Evolutionary conservation across 2,888 invertebrate species (phyloP).

Genomic region (Geotrupes spiniger): DNA sequence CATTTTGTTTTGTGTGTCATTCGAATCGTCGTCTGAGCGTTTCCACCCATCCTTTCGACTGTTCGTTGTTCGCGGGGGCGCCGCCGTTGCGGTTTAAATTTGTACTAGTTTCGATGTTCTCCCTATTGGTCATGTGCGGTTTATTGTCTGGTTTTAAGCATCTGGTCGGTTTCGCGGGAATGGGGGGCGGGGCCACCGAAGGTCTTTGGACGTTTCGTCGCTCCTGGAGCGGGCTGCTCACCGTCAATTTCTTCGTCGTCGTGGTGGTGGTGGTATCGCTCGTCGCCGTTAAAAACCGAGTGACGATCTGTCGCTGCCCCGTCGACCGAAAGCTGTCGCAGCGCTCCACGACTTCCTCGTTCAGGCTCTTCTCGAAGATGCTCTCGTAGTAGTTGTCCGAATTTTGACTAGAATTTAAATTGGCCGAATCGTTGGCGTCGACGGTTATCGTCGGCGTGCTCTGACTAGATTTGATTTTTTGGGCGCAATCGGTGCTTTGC

Average conservation of each 20-base stretch:
- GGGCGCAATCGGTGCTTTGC: slow-evolving; percentile 31
- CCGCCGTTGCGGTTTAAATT: slow-evolving; percentile 3
- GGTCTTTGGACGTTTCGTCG: slow-evolving; percentile 33
- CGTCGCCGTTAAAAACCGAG: neutral
- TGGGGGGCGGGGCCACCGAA: slow-evolving; percentile 61
- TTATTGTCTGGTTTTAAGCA: slow-evolving; percentile 25
- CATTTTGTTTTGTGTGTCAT: slow-evolving; percentile 43
- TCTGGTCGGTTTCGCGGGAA: slow-evolving; percentile 59
- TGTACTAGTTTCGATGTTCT: neutral
- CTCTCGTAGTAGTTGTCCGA: slow-evolving; percentile 47
- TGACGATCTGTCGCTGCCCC: too few relatives aligned
- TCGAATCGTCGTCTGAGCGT: slow-evolving; percentile 73
- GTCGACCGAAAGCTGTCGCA: slow-evolving; percentile 37
- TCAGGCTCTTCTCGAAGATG: slow-evolving; percentile 43
- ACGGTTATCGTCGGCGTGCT: slow-evolving; percentile 5
- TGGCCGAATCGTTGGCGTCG: slow-evolving; percentile 13
- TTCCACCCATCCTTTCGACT: slow-evolving; percentile 66
- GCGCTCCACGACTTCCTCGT: slow-evolving; percentile 40
- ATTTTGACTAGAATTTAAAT: slow-evolving; percentile 42
- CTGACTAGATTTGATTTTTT: slow-evolving; percentile 29
- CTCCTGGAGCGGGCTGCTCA: slow-evolving; percentile 6
- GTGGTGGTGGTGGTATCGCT: neutral
- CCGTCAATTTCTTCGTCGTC: neutral
- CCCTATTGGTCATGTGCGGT: neutral
- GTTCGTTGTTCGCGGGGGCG: slow-evolving; percentile 13